Base-by-base conservation (phyloP, 1,140 invertebrate species). In the Ptiloglossa arizonensis region DNA sequence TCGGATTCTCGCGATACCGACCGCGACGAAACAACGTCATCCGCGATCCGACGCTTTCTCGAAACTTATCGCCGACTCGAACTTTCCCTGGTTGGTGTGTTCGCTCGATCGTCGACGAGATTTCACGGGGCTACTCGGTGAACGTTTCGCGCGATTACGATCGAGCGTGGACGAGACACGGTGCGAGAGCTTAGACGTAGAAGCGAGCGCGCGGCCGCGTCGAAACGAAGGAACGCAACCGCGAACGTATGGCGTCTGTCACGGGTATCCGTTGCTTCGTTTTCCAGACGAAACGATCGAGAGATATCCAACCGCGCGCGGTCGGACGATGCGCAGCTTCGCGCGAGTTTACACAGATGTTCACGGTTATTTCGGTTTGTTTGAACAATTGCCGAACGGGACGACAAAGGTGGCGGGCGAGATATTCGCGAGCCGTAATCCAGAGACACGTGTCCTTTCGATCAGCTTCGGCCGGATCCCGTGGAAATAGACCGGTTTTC, bases 331-430 rank as follows among this genome's bases (percentile, higher is more conserved):
- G 59, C 66, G 57, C 71, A 64, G 63, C 59, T 79, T 73, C 64
- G 77, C 74, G 56, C 82, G 60, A 83, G 82, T 87, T 87, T 87
- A 82, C 79, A 87, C 86, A 87, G 82, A 84, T 85, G 82, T 78
- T 67, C 74, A 56, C 59, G 46, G 64, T 72, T 79, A 79, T 84
- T 80, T 64, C 62, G 32, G 76, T 75, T 69, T 85, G 75, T 87
- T 87, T 87, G 86, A 87, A 87, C 86, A 87, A 87, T 82, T 86
- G 86, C 63, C 67, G 84, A 83, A 81, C 66, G 72, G 79, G 64
- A 82, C 67, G 70, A 67, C 67, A 78, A 50, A 67, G 70, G 60
- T 70, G 60, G 44, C 38, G 35, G n/a, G 13, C 64, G 27, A 35
- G 60, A 68, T 62, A 76, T 84, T 68, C 60, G 71, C 81, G 41